Conservation (phyloP, 2,113 vertebrate genomes). For the Calidris pygmaea region DNA sequence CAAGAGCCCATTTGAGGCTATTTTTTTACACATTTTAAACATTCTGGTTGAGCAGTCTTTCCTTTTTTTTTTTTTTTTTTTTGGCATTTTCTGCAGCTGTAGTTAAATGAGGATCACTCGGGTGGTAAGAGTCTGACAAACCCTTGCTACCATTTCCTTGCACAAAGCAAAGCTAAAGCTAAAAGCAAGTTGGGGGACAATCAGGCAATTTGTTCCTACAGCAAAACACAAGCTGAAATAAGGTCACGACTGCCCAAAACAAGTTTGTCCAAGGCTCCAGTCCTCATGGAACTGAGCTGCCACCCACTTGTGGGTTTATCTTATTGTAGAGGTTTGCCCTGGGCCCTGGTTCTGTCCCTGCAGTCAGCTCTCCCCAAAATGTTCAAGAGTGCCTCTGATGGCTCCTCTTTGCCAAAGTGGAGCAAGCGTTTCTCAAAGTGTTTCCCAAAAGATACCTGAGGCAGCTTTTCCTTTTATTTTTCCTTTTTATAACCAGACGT, state of each 20-base stretch:
- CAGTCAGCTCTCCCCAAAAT: not conserved
- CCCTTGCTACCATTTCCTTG: not conserved
- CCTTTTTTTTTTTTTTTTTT: not conserved
- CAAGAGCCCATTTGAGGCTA: not conserved
- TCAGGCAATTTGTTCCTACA: not conserved
- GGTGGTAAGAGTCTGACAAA: not conserved
- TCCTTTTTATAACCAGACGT: not conserved
- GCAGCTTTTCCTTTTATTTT: not conserved
- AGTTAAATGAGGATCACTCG: not conserved
- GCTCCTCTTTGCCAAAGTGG: not conserved
- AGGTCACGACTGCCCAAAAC: not conserved
- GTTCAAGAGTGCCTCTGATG: not conserved
- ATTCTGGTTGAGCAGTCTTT: not conserved
- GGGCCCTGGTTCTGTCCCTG: not conserved
- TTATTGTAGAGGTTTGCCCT: not conserved
- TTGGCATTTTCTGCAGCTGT: not conserved
- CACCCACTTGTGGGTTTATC: accelerated
- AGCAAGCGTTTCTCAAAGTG: not conserved
- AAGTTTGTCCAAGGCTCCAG: not conserved
- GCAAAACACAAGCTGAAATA: not conserved
- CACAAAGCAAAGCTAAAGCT: not conserved
- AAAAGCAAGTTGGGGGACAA: not conserved
- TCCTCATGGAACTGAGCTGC: not conserved
- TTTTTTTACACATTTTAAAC: not conserved
- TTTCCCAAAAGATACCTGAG: not conserved